phyloP scores from a whole-genome alignment of 2,797 vertebrate species.

The Silurus aristotelis region DNA sequence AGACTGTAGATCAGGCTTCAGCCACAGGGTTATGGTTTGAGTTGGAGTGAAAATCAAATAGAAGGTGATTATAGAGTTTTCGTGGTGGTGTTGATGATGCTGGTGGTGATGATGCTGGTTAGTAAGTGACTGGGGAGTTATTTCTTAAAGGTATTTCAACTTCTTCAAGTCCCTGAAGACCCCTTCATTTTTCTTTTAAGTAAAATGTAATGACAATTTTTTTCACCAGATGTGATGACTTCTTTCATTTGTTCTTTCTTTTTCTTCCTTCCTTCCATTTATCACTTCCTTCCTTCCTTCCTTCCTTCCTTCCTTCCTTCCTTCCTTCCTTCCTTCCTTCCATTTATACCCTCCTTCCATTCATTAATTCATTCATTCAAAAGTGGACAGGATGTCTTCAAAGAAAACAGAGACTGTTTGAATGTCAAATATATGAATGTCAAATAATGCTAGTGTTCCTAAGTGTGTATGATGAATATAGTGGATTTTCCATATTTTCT shows the following conservation, averaged over 20 bases:
- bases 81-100: background rate
- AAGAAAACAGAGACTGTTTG: background rate
- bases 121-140: too few relatives aligned
- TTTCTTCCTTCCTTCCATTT: too few relatives aligned
- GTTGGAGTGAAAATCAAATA: background rate
- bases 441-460: background rate
- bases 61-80: background rate
- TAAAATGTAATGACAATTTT: background rate
- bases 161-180: background rate
- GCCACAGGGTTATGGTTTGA: background rate
- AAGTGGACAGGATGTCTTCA: background rate
- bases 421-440: constrained; percentile 16
- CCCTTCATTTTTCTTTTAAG: background rate
- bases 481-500: background rate
- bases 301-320: too few relatives aligned
- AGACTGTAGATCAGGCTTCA: constrained; percentile 4
- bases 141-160: background rate
- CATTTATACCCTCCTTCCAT: too few relatives aligned
- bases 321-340: too few relatives aligned
- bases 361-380: background rate
- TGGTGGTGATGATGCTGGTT: background rate
- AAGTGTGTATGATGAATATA: background rate
- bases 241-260: too few relatives aligned
- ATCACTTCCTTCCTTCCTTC: too few relatives aligned
- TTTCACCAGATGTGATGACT: too few relatives aligned